A percentile compares a stretch with the other conserved stretches of the same genome.
phyloP scores from a whole-genome alignment of 2,113 vertebrate species.

The Scortum barcoo region DNA sequence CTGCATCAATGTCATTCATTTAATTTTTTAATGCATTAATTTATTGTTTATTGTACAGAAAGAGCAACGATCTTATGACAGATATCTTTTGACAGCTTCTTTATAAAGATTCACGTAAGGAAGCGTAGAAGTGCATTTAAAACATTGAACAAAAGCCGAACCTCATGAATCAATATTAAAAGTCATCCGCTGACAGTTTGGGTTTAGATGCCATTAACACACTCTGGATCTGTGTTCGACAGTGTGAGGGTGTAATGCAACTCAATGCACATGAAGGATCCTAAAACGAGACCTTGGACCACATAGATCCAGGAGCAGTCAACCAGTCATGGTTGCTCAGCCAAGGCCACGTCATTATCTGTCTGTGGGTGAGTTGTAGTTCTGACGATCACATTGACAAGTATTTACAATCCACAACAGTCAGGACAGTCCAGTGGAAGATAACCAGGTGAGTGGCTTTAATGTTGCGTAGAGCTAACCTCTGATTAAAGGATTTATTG shows the following conservation, averaged over 20 bases:
- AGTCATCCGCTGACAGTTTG: not conserved
- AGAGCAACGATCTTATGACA: too few species aligned
- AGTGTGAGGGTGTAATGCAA: not conserved
- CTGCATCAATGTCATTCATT: too few species aligned
- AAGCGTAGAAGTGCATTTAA: not conserved
- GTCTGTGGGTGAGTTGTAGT: constrained; percentile 29
- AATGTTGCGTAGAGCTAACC: constrained; percentile 7
- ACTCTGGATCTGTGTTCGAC: constrained; percentile 6
- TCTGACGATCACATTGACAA: constrained; percentile 12
- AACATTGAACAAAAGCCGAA: constrained; percentile 1
- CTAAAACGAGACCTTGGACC: constrained; percentile 33
- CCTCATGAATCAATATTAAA: constrained; percentile 10
- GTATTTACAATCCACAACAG: constrained; percentile 8
- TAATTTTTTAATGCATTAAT: too few species aligned
- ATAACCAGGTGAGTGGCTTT: constrained; percentile 1
- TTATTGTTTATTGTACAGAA: too few species aligned
- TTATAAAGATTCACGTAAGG: not conserved
- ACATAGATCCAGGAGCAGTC: constrained; percentile 30
- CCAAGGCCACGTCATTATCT: constrained; percentile 43
- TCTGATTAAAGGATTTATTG: constrained; percentile 34
- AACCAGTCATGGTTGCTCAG: constrained; percentile 10
- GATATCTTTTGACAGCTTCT: too few species aligned
- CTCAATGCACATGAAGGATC: constrained; percentile 27
- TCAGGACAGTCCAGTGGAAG: not conserved
- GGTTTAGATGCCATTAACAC: not conserved